These are phyloP conservation scores for Ambastaia sidthimunki DNA, from an alignment of 2,797 vertebrate species.

Conservation along the genomic window DNA sequence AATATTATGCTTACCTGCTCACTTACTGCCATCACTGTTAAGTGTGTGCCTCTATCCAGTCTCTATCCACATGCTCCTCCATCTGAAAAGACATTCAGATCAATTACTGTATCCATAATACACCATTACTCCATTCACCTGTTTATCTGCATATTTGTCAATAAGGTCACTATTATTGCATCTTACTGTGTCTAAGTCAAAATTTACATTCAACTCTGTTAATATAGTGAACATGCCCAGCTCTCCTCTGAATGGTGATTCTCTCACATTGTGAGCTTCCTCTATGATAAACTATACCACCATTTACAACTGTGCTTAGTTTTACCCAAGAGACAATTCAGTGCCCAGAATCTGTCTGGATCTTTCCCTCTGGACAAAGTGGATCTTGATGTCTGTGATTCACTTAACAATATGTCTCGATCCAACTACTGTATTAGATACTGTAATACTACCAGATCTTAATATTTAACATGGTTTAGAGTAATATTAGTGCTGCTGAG, in stretches of 20 bases:
- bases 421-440: background rate
- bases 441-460: conserved; percentile 5
- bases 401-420: conserved; percentile 16
- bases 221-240: background rate
- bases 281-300: conserved; percentile 1
- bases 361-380: background rate
- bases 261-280: conserved; percentile 29
- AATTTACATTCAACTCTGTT: background rate
- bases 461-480: background rate
- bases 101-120: no score
- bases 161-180: no score
- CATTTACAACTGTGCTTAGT: background rate
- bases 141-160: no score
- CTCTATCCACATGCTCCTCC: no score
- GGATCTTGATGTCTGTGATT: background rate
- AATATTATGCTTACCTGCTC: no score
- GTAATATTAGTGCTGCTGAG: background rate
- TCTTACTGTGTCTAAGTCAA: no score
- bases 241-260: background rate
- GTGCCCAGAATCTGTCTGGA: background rate
- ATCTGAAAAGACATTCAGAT: no score
- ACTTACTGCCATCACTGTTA: no score
- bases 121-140: no score
- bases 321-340: conserved; percentile 12
- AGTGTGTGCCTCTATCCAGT: no score